Conservation (phyloP, 2,888 invertebrate genomes). For the Drosophila kuntzei region DNA sequence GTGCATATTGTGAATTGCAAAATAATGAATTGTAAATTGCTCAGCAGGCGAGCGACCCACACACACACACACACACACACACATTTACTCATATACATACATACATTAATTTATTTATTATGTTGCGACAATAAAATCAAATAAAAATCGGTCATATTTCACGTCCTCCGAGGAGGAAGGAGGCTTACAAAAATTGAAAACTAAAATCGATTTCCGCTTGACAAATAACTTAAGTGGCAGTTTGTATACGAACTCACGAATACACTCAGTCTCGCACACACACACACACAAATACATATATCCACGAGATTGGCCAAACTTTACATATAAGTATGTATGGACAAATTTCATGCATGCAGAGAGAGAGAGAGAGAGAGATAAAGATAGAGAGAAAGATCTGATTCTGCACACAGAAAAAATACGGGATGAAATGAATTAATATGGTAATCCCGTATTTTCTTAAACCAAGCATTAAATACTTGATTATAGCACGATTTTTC, state of each 20-base stretch:
- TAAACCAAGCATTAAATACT: too few relatives aligned
- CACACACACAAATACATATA: slow-evolving; percentile 14
- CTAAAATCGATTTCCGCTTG: slow-evolving; percentile 78
- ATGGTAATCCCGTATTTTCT: too few relatives aligned
- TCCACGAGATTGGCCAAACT: slow-evolving; percentile 32
- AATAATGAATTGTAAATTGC: slow-evolving; percentile 70
- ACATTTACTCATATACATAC: neutral
- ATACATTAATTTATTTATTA: slow-evolving; percentile 60
- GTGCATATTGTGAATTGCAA: slow-evolving; percentile 54
- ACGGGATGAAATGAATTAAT: too few relatives aligned
- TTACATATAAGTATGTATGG: slow-evolving; percentile 38
- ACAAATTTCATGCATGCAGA: slow-evolving; percentile 33
- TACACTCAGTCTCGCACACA: slow-evolving; percentile 24
- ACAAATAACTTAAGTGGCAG: slow-evolving; percentile 79
- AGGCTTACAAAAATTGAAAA: slow-evolving; percentile 52
- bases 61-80: slow-evolving; percentile 18
- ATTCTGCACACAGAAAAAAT: too few relatives aligned
- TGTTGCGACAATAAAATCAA: slow-evolving; percentile 68
- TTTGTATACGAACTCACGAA: slow-evolving; percentile 49
- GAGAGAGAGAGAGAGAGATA: neutral
- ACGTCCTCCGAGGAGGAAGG: neutral
- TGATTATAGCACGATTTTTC: too few relatives aligned
- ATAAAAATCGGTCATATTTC: slow-evolving; percentile 43
- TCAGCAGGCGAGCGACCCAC: slow-evolving; percentile 15
- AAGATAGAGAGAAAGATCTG: slow-evolving; percentile 5